phyloP scores from a whole-genome alignment of 1,140 invertebrate genomes.

The Meloidogyne floridensis region DNA sequence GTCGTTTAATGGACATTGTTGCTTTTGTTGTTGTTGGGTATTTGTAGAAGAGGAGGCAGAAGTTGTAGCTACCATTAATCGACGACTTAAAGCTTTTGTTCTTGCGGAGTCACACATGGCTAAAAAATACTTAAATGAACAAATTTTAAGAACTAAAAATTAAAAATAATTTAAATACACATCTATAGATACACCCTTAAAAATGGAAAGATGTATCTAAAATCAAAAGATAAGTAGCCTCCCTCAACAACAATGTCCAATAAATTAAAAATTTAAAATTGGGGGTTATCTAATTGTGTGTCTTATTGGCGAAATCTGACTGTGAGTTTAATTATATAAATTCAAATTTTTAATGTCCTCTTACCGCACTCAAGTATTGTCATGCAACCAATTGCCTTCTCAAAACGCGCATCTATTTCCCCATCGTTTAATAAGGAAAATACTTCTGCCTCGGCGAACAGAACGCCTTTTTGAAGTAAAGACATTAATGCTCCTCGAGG shows the following conservation, averaged over 20 bases:
- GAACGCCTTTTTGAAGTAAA: slow-evolving; percentile 40
- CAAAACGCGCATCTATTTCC: slow-evolving; percentile 37
- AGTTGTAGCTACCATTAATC: slow-evolving; percentile 11
- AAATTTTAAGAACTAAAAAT: not conserved
- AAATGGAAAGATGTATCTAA: no score
- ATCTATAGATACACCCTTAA: not conserved
- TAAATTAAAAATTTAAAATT: no score
- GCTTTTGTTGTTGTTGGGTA: slow-evolving; percentile 12
- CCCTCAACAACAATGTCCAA: no score
- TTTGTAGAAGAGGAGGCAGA: not conserved
- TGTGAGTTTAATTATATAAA: no score
- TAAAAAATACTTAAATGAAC: slow-evolving; percentile 16
- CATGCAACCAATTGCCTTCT: slow-evolving; percentile 43
- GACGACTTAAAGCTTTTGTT: slow-evolving; percentile 28
- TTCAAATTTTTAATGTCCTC: not conserved
- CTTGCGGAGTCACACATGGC: slow-evolving; percentile 32
- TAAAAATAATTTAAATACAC: not conserved
- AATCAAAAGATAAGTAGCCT: no score
- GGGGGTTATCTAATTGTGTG: no score
- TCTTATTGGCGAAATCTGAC: no score
- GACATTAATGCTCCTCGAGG: slow-evolving; percentile 42
- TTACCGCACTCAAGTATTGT: slow-evolving; percentile 42
- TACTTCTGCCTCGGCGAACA: slow-evolving; percentile 41
- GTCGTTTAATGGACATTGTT: not conserved
- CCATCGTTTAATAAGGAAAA: slow-evolving; percentile 36